These are phyloP conservation scores for Odontamblyopus rebecca DNA, from an alignment of 2,797 vertebrate genomes.

Conservation along the genomic window DNA sequence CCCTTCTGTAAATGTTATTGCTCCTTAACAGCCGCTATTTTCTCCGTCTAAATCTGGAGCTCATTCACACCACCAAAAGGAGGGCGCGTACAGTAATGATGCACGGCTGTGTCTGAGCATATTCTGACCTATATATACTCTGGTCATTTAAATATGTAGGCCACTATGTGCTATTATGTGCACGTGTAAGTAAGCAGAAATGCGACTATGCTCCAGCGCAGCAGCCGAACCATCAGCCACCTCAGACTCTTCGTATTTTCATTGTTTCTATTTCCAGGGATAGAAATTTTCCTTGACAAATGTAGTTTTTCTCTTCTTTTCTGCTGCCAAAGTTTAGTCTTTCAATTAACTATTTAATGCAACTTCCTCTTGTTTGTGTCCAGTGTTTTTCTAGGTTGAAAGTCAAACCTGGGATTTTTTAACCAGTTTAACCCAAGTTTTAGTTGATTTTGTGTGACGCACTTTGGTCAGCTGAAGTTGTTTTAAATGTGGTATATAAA, in stretches of 20 bases:
- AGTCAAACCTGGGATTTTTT: background rate
- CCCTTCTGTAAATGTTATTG: slow-evolving; percentile 69
- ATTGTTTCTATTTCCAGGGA: too few relatives aligned
- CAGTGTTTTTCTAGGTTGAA: background rate
- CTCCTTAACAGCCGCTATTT: slow-evolving; percentile 65
- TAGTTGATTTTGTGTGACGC: too few relatives aligned
- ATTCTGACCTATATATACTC: slow-evolving; percentile 9
- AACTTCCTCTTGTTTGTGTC: background rate
- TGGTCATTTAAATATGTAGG: slow-evolving; percentile 8
- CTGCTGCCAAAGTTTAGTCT: background rate
- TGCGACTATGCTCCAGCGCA: background rate
- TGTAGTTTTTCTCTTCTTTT: too few relatives aligned
- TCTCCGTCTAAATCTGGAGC: slow-evolving; percentile 58
- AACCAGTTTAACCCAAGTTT: background rate
- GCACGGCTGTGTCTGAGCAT: background rate
- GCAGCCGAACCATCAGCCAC: background rate
- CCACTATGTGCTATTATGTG: background rate
- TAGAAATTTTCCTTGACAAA: too few relatives aligned
- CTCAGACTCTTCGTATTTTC: background rate
- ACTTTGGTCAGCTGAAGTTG: too few relatives aligned
- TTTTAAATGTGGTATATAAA: too few relatives aligned
- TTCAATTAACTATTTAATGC: too few relatives aligned
- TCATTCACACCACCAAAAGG: slow-evolving; percentile 20
- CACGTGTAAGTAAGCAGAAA: background rate
- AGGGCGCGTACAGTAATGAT: slow-evolving; percentile 15